Percentiles rank a stretch among this genome's conserved stretches.
Conservation (phyloP, 2,113 vertebrate genomes). For the Callipepla californica region DNA sequence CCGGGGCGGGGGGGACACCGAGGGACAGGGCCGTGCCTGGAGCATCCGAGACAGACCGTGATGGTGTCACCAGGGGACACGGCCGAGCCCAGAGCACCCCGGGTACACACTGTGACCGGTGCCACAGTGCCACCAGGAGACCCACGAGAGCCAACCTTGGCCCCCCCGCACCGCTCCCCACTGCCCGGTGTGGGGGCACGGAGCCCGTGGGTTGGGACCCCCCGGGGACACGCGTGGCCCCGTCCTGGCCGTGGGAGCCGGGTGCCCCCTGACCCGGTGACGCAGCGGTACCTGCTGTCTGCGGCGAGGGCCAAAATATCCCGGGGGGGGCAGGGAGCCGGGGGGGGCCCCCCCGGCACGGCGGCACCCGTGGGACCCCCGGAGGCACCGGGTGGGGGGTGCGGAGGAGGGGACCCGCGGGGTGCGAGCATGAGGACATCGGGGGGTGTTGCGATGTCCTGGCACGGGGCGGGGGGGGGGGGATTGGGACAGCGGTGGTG, state of each 20-base stretch:
- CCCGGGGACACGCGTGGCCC: background rate
- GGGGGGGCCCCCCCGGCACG: rapidly evolving
- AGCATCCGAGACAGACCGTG: rapidly evolving
- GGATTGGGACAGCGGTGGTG: background rate
- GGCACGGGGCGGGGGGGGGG: background rate
- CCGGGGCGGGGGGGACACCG: background rate
- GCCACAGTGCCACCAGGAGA: background rate
- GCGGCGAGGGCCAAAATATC: background rate
- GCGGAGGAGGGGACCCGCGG: background rate
- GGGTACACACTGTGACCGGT: rapidly evolving
- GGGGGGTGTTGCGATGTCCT: background rate
- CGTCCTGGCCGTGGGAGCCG: background rate
- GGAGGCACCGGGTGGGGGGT: rapidly evolving
- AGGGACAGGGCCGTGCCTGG: rapidly evolving
- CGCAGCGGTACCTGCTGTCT: background rate
- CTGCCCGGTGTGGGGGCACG: rapidly evolving
- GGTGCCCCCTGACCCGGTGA: background rate
- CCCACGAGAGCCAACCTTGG: background rate
- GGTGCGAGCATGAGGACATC: background rate
- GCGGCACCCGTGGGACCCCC: rapidly evolving
- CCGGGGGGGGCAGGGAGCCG: background rate
- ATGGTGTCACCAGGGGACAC: rapidly evolving
- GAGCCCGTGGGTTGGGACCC: background rate
- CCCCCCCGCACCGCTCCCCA: background rate
- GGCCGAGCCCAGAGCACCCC: rapidly evolving